Evolutionary conservation across 2,888 invertebrate species (phyloP).

Genomic region (Dolomedes plantarius): DNA sequence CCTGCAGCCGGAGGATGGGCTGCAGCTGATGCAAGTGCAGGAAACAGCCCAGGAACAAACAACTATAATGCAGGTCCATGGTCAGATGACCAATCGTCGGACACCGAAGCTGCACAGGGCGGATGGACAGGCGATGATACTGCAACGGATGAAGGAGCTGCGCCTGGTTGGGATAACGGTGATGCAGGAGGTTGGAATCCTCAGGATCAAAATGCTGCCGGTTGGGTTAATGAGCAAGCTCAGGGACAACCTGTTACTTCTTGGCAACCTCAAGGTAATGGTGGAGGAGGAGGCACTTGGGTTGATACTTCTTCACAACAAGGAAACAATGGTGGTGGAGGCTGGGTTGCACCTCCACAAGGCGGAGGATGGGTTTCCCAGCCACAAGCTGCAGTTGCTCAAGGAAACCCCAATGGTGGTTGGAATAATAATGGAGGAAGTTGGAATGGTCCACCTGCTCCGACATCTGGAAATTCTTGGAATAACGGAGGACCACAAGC

Average conservation of each 20-base stretch:
- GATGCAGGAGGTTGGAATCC: conserved; percentile 19
- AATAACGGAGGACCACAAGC: neutral
- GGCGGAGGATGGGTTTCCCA: neutral
- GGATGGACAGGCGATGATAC: conserved; percentile 31
- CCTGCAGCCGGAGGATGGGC: conserved; percentile 22
- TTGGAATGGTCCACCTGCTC: conserved; percentile 10
- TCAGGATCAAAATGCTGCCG: neutral
- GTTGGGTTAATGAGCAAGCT: conserved; percentile 32
- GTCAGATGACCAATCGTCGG: conserved; percentile 31
- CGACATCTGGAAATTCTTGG: neutral
- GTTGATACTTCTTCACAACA: neutral
- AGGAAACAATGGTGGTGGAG: conserved; percentile 3
- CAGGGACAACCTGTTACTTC: neutral
- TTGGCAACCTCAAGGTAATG: conserved; percentile 4
- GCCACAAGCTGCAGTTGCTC: neutral
- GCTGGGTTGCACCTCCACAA: conserved; percentile 31
- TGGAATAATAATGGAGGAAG: conserved; percentile 2
- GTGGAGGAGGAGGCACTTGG: neutral
- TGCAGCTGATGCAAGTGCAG: neutral
- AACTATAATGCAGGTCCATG: conserved; percentile 31
- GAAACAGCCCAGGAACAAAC: neutral
- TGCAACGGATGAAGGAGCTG: neutral
- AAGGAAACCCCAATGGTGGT: neutral
- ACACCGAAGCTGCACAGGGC: conserved; percentile 32
- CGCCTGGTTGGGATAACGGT: conserved; percentile 20